Conservation (phyloP, 2,888 invertebrate species). For the Nysson spinosus region DNA sequence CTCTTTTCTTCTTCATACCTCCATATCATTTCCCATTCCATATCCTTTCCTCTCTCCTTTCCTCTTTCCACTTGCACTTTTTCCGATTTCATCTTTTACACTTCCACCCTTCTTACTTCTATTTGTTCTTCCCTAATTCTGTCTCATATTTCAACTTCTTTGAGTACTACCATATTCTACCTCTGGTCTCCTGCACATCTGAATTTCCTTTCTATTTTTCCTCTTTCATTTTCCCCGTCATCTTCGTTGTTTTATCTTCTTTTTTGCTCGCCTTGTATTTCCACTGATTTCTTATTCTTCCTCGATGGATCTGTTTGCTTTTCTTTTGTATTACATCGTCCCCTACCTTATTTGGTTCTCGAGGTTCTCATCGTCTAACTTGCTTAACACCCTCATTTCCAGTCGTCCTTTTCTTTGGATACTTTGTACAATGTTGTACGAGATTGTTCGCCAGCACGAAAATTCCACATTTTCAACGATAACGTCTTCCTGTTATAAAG, state of each 20-base stretch:
- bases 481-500: constrained; percentile 6
- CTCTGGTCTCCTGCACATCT: background rate
- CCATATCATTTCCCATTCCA: background rate
- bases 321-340: too few species aligned
- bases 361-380: background rate
- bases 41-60: background rate
- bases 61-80: background rate
- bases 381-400: background rate
- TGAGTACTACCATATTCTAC: background rate
- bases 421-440: constrained; percentile 1
- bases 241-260: too few species aligned
- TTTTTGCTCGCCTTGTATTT: too few species aligned
- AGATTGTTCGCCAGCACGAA: constrained; percentile 32
- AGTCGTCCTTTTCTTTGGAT: background rate
- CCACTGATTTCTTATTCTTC: too few species aligned
- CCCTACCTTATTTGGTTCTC: background rate
- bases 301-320: too few species aligned
- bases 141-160: background rate
- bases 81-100: background rate
- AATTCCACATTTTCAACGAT: constrained; percentile 35
- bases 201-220: background rate
- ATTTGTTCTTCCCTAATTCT: background rate
- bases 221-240: too few species aligned
- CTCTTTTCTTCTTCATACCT: background rate
- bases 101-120: background rate